Evolutionary conservation across 2,888 invertebrate genomes (phyloP).

Genomic region (Acrobasis suavella): DNA sequence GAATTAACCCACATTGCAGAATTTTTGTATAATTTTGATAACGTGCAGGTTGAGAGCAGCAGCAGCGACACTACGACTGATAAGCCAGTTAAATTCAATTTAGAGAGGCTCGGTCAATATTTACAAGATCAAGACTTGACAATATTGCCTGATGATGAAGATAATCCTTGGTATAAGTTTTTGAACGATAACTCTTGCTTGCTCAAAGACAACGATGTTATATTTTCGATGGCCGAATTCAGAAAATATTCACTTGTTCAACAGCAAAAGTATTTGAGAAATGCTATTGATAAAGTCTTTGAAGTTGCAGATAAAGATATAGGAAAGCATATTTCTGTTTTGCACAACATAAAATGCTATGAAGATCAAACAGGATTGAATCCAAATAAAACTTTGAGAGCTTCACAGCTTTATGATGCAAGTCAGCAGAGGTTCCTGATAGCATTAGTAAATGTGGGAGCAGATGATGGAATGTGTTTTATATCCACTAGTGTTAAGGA

Average conservation of each 20-base stretch:
- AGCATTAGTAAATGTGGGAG: conserved; percentile 70
- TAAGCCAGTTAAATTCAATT: conserved; percentile 86
- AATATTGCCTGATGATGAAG: conserved; percentile 86
- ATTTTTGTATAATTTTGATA: conserved; percentile 92
- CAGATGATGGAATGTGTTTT: conserved; percentile 73
- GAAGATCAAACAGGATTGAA: conserved; percentile 52
- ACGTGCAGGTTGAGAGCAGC: conserved; percentile 59
- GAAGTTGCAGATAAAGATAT: conserved; percentile 85
- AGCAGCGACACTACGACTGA: conserved; percentile 52
- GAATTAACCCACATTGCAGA: conserved; percentile 95
- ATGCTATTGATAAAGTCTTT: conserved; percentile 86
- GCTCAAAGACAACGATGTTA: conserved; percentile 84
- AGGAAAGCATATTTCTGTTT: conserved; percentile 82
- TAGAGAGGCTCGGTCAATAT: conserved; percentile 96
- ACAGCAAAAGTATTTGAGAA: conserved; percentile 87
- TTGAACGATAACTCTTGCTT: conserved; percentile 88
- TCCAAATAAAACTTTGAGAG: conserved; percentile 54
- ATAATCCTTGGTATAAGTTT: conserved; percentile 90
- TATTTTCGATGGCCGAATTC: conserved; percentile 89
- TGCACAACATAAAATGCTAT: conserved; percentile 78
- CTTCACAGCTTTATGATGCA: conserved; percentile 76
- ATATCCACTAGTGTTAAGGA: conserved; percentile 74
- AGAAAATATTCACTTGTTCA: conserved; percentile 90
- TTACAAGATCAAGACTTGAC: conserved; percentile 88
- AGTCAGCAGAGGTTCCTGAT: conserved; percentile 76